phyloP scores from a whole-genome alignment of 2,113 vertebrate species.

The Lethenteron reissneri region DNA sequence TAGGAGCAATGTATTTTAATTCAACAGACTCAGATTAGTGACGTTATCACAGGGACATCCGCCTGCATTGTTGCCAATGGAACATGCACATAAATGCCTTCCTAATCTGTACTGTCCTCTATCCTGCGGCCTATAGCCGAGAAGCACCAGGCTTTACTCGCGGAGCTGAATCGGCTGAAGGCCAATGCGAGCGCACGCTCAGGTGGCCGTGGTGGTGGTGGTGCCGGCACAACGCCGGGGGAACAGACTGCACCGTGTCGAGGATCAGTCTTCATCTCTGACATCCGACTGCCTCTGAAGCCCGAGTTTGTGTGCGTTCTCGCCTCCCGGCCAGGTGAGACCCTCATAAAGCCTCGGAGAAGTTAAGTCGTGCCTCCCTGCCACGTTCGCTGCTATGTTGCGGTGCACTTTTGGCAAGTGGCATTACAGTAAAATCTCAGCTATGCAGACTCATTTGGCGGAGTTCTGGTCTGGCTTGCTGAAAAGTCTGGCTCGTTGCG shows the following conservation, averaged over 20 bases:
- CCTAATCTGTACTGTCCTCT: not conserved
- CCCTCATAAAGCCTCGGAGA: too few relatives aligned
- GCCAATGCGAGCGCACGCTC: not conserved
- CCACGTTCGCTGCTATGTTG: too few relatives aligned
- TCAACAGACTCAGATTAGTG: too few relatives aligned
- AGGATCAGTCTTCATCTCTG: not conserved
- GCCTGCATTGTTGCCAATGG: not conserved
- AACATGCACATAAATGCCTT: not conserved
- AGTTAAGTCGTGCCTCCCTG: too few relatives aligned
- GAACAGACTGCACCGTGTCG: not conserved
- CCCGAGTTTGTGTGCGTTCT: not conserved
- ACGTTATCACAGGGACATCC: too few relatives aligned
- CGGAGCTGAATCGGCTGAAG: constrained; percentile 1
- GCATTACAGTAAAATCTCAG: too few relatives aligned
- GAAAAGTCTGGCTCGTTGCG: too few relatives aligned
- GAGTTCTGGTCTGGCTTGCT: too few relatives aligned
- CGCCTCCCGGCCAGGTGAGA: not conserved
- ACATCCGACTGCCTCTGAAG: not conserved
- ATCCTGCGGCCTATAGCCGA: not conserved
- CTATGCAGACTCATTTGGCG: too few relatives aligned
- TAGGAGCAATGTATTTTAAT: too few relatives aligned
- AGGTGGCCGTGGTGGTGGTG: not conserved
- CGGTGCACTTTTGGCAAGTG: too few relatives aligned
- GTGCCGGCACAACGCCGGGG: not conserved
- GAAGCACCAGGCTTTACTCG: not conserved